A percentile compares a stretch with the other conserved stretches of the same genome.
These are phyloP conservation scores for Meloe dianella DNA, from an alignment of 2,888 invertebrate genomes.

Conservation along the genomic window DNA sequence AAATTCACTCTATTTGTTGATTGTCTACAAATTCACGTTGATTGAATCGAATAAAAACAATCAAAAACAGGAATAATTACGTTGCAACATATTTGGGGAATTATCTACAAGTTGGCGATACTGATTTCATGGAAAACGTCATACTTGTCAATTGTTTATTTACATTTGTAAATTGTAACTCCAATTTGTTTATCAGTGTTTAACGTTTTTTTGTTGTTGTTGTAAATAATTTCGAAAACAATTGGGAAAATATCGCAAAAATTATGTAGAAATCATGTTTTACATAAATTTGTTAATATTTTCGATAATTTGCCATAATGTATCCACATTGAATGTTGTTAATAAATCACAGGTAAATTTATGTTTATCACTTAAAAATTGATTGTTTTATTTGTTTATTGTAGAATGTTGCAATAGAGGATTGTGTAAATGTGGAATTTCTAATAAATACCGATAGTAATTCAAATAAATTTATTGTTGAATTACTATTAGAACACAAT, in stretches of 20 bases:
- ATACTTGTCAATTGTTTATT: neutral
- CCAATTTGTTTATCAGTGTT: neutral
- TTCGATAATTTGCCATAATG: neutral
- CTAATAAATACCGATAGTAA: neutral
- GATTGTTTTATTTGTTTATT: neutral
- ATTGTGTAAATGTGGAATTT: neutral
- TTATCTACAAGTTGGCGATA: no score
- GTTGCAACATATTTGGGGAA: no score
- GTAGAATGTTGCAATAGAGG: neutral
- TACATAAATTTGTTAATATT: neutral
- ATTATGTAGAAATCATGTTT: constrained; percentile 6
- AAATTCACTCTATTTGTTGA: no score
- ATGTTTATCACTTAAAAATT: neutral
- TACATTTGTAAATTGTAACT: constrained; percentile 1
- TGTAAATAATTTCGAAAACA: neutral
- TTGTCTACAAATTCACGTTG: no score
- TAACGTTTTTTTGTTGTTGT: no score
- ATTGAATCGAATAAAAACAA: no score
- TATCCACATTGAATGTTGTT: neutral
- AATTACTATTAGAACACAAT: neutral
- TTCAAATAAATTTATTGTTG: neutral
- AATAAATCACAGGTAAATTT: neutral
- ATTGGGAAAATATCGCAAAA: neutral
- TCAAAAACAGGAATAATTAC: no score
- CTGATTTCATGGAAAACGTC: neutral